Percentiles rank a stretch among this genome's conserved stretches.
Conservation (phyloP, 1,140 invertebrate genomes). For the Vanessa tameamea region DNA sequence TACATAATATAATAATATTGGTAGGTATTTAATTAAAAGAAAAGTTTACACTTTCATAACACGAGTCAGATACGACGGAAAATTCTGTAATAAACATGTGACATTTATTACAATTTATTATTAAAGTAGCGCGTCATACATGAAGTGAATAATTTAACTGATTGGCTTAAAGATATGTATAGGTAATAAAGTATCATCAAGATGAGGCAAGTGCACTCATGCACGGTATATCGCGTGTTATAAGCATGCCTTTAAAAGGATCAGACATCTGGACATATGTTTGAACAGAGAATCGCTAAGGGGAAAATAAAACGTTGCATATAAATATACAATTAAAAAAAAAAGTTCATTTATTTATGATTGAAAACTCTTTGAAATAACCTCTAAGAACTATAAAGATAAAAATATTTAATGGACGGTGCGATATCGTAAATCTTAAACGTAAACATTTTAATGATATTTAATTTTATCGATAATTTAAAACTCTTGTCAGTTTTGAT, state of each 20-base stretch:
- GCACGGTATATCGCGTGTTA: constrained; percentile 66
- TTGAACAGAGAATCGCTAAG: neutral
- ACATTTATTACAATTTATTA: constrained; percentile 17
- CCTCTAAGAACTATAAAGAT: constrained; percentile 6
- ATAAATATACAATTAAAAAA: constrained; percentile 1
- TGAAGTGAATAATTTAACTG: constrained; percentile 18
- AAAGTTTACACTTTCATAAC: neutral
- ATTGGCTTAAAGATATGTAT: constrained; percentile 23
- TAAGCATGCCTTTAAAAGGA: constrained; percentile 13
- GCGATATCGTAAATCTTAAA: constrained; percentile 7
- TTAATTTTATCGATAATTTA: neutral
- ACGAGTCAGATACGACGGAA: neutral
- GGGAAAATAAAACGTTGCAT: neutral
- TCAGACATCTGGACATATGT: constrained; percentile 4
- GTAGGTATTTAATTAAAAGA: neutral
- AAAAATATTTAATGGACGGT: constrained; percentile 8
- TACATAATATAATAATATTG: neutral
- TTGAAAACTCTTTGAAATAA: constrained; percentile 12
- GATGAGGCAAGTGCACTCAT: constrained; percentile 48
- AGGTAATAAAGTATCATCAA: constrained; percentile 9
- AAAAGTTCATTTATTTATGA: constrained; percentile 1
- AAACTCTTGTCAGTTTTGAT: neutral
- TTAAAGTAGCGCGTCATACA: constrained; percentile 7
- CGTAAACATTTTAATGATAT: neutral
- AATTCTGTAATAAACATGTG: constrained; percentile 5